Evolutionary conservation across 2,113 vertebrate genomes (phyloP).

Genomic region (Phalacrocorax aristotelis): DNA sequence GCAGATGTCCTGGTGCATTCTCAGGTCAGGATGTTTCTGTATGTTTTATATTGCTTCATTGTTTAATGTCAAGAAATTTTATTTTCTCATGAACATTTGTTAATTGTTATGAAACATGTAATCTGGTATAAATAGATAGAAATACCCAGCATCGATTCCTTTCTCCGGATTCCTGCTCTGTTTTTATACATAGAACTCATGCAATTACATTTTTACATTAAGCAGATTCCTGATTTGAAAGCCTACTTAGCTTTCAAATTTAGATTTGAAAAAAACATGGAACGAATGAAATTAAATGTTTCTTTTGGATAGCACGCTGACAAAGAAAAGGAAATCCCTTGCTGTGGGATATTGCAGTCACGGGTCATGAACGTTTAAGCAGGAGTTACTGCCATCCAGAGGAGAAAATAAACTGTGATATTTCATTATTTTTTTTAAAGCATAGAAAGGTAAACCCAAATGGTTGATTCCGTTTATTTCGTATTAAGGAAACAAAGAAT

Average conservation of each 20-base stretch:
- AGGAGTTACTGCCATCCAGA: conserved; percentile 79
- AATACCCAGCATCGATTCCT: neutral
- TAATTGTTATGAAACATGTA: conserved; percentile 49
- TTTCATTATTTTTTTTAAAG: conserved; percentile 24
- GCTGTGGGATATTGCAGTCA: conserved; percentile 33
- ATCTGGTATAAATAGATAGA: conserved; percentile 29
- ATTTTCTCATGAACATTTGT: conserved; percentile 1
- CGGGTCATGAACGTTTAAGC: conserved; percentile 51
- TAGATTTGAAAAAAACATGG: neutral
- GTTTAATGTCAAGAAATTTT: conserved; percentile 23
- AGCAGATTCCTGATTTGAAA: conserved; percentile 41
- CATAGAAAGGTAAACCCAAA: conserved; percentile 16
- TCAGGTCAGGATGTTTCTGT: conserved; percentile 13
- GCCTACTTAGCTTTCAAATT: conserved; percentile 25
- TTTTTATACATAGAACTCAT: neutral
- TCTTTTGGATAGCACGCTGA: conserved; percentile 59
- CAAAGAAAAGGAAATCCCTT: conserved; percentile 68
- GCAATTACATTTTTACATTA: conserved; percentile 34
- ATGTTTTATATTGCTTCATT: neutral
- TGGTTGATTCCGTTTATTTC: neutral
- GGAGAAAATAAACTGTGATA: conserved; percentile 63
- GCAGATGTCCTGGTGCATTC: neutral
- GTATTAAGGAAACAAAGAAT: conserved; percentile 20
- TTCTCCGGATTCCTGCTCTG: conserved; percentile 12
- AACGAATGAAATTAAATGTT: conserved; percentile 56